Percentiles rank a stretch among this genome's conserved stretches.
phyloP scores from a whole-genome alignment of 2,797 vertebrate species.

The Falco concolor region DNA sequence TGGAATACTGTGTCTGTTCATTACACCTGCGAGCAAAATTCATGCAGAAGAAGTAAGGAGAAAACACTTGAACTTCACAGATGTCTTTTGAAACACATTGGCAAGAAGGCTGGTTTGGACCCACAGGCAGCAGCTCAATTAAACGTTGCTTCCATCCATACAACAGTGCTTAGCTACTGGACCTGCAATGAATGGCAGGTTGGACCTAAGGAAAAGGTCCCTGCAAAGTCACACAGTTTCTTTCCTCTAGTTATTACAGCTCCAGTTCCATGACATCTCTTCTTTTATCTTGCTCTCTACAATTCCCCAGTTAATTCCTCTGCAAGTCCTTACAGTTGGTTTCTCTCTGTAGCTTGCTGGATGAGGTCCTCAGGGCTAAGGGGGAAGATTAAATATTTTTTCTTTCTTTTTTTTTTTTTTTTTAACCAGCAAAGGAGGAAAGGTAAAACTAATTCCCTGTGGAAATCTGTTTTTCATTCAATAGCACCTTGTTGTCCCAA shows the following conservation, averaged over 20 bases:
- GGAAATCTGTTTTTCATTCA: not conserved
- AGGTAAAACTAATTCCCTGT: not conserved
- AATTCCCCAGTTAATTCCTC: not conserved
- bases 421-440: not conserved
- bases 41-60: not conserved
- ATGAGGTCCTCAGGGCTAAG: not conserved
- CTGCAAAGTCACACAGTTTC: not conserved
- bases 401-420: not conserved
- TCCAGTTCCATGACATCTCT: not conserved
- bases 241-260: not conserved
- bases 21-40: not conserved
- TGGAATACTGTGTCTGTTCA: not conserved
- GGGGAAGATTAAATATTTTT: not conserved
- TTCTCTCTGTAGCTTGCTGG: not conserved
- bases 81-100: not conserved
- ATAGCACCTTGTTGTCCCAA: not conserved
- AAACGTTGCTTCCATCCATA: not conserved
- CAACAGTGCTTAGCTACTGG: not conserved
- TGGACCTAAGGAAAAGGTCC: not conserved
- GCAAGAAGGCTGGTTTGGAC: not conserved
- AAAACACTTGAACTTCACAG: not conserved
- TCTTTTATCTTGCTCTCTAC: not conserved
- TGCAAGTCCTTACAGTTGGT: not conserved
- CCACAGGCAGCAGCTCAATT: accelerated
- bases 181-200: not conserved